These are phyloP conservation scores for Hoplostethus mediterraneus DNA, from an alignment of 2,797 vertebrate species.

Conservation along the genomic window DNA sequence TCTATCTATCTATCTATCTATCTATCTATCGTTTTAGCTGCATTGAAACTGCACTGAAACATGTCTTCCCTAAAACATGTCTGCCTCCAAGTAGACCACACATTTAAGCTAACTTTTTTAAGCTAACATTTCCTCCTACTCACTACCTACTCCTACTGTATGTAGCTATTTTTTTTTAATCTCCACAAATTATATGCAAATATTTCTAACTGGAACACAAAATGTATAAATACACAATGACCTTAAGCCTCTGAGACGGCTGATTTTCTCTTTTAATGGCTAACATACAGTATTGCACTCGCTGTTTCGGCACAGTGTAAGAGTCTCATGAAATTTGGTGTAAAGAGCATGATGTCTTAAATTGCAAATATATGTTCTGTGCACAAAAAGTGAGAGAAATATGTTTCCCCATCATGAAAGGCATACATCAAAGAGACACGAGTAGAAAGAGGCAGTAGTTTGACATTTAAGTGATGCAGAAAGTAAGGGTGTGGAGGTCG, in stretches of 20 bases:
- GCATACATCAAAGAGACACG: too few relatives aligned
- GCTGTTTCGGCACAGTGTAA: too few relatives aligned
- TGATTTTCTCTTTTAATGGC: neutral
- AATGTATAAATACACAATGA: neutral
- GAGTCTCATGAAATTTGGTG: too few relatives aligned
- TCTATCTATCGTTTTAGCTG: conserved; percentile 5
- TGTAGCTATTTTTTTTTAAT: conserved; percentile 2
- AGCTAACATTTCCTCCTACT: conserved; percentile 62
- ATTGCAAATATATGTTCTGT: too few relatives aligned
- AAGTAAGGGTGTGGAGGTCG: too few relatives aligned
- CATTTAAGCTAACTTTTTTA: conserved; percentile 57
- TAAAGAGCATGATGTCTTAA: too few relatives aligned
- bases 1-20: too few relatives aligned
- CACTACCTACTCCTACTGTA: conserved; percentile 48
- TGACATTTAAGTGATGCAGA: too few relatives aligned
- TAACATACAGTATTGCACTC: neutral
- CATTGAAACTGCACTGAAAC: conserved; percentile 7
- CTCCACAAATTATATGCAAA: conserved; percentile 35
- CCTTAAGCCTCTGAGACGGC: neutral
- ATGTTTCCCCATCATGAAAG: too few relatives aligned
- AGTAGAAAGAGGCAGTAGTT: too few relatives aligned
- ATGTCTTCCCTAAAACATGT: conserved; percentile 40
- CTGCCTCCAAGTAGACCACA: conserved; percentile 52
- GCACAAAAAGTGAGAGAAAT: too few relatives aligned
- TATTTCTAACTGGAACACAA: conserved; percentile 28